Conservation (phyloP, 2,113 vertebrate species). For the Suncus etruscus region DNA sequence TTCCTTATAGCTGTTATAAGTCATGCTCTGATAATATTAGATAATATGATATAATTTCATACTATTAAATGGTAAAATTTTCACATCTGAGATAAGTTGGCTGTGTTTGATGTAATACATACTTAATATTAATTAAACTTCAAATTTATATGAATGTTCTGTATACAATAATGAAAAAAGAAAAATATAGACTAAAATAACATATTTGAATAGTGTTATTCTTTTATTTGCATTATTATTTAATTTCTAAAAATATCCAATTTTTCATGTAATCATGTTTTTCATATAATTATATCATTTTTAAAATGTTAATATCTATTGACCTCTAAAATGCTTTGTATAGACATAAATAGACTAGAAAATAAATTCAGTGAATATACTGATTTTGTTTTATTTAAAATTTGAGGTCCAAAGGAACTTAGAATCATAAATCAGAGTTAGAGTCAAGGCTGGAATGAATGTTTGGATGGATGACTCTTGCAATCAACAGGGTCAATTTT, state of each 20-base stretch:
- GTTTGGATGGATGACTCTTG: neutral
- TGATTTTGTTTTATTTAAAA: neutral
- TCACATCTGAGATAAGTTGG: neutral
- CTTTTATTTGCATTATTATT: slow-evolving; percentile 34
- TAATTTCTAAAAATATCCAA: slow-evolving; percentile 17
- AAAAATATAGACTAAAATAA: neutral
- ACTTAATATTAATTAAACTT: neutral
- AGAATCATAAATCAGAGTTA: slow-evolving; percentile 2
- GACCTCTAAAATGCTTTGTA: neutral
- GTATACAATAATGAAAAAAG: neutral
- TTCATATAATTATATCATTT: neutral
- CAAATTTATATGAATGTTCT: slow-evolving; percentile 1
- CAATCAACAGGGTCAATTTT: neutral
- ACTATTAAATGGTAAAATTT: slow-evolving; percentile 23
- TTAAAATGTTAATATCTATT: neutral
- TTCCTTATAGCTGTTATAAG: neutral
- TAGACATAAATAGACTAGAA: neutral
- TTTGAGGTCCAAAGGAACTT: slow-evolving; percentile 9
- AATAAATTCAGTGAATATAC: neutral
- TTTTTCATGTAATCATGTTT: neutral
- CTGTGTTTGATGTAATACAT: neutral
- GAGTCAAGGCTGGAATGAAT: neutral
- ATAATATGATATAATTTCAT: neutral
- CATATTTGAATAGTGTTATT: neutral
- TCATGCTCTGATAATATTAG: neutral